Evolutionary conservation across 2,113 vertebrate species (phyloP), one percentile per base, ranked within the genome.

Genomic region (Variabilichromis moorii): DNA sequence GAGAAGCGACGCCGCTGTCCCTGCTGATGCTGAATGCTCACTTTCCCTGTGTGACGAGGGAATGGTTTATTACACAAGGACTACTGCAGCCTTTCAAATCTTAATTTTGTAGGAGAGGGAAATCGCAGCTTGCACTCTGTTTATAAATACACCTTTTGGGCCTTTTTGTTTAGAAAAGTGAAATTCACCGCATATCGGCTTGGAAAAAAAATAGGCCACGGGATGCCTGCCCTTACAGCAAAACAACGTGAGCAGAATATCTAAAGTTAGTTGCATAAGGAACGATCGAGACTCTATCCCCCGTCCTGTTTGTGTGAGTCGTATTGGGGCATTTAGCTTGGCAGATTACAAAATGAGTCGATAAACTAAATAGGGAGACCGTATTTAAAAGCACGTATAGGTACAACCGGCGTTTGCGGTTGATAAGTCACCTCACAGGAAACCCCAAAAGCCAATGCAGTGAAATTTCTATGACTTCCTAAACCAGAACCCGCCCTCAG

Each of bases 401-500:
- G 42, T 13, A 76, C 35, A 68, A 14, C 9, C 55, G 81, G 80
- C 63, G 86, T 63, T 90, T 95, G 93, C 86, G 85, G 93, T 84
- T 86, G 87, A 91, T 92, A 93, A 93, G 53, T 85, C 88, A 93
- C 94, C 91, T 80, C 93, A 95, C 94, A 95, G 95, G 95, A 96
- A 96, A 96, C 95, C 94, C 89, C 94, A 92, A 91, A 94, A 95
- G 94, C 92, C 90, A 93, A 21, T 94, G 92, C 91, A 94, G 91
- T 92, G 51, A 63, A 89, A 92, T 95, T 95, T 94, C 90, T 94
- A 91, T 92, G 92, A 95, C 93, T 96, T 95, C 95, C 95, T 91
- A 90, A 95, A 93, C 88, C 91, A 92, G 78, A 93, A 92, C 89
- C 92, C 94, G 91, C 95, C 96, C 94, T 94, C 94, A 95, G 96